Base-by-base conservation (phyloP, 2,888 invertebrate species). In the Acrocyrtus sp. region DNA sequence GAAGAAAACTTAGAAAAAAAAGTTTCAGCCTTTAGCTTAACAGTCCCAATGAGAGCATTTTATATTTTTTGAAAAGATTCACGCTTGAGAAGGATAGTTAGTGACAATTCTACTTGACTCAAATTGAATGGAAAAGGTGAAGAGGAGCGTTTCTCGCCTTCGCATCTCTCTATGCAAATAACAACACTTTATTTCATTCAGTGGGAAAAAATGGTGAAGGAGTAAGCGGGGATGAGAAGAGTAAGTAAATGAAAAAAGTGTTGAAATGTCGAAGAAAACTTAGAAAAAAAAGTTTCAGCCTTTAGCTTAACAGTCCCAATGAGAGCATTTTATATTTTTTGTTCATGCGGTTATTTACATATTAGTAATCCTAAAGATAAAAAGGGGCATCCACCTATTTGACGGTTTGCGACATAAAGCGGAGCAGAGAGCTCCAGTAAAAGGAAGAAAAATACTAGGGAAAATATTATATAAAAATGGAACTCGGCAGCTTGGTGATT, bases 41-140 rank as follows among this genome's bases (percentile, higher is more conserved):
- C 53, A 29, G 63, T 63, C 63, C 63, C 63, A n/a, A 19, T 45
- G 63, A 63, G 63, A 54, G 54, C 45, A 45, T 63, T 63, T 63
- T 63, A 63, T 45, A 54, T 39, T 63, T 17, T 47, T 50, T 50
- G n/a, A n/a, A n/a, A n/a, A n/a, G n/a, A n/a, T n/a, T n/a, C n/a
- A n/a, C n/a, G n/a, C n/a, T n/a, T n/a, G 60, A 12, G 29, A 60
- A 60, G 48, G 60, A 48, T 29, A 60, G 48, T 48, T 34, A 60
- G 22, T 19, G n/a, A n/a, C n/a, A n/a, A n/a, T n/a, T n/a, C n/a
- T 51, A 51, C 50, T 51, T 51, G 51, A 34, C 41, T 53, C 29
- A 27, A 63, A 63, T 63, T 63, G 63, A 63, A 63, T 63, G 54
- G 54, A 53, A 63, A 45, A 63, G 54, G 54, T 63, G 54, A 63